Base-by-base conservation (phyloP, 2,113 vertebrate genomes). In the Leucosticte australis region DNA sequence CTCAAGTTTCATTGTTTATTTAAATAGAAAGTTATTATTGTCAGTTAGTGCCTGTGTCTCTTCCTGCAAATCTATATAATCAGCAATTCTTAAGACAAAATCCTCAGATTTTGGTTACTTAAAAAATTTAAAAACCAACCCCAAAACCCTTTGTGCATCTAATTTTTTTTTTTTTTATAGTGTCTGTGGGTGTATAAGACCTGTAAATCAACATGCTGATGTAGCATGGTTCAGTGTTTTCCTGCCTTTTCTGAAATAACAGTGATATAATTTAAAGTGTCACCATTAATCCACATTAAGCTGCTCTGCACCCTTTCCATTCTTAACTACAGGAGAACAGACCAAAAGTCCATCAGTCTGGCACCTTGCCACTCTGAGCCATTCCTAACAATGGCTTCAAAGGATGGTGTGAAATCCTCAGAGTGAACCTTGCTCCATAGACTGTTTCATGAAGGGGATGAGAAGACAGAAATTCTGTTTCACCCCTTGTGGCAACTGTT, bases 271-370 rank as follows among this genome's bases (percentile, higher is more conserved):
- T 86, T 90, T 89, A 83, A 90, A 92, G 22, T 86, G 75, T 64
- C 55, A 86, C 20, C 75, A 83, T 88, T 94, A 92, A 96, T 92
- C 71, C 57, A 89, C 22, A 42, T 83, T 88, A 88, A 77, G 47
- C 44, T 67, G 20, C 79, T 70, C 11, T 0, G 28, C 44, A 92
- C 44, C 79, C 60, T 95, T 81, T 94, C 85, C 63, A 46, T 96
- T 93, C 64, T 78, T 78, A 90, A 50, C 44, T 64, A 68, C 79
- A 83, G 14, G 2, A 78, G 52, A 94, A 64, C n/a, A 93, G 94
- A 94, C 68, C 60, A 89, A 39, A 92, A 95, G 88, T 94, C 84
- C 83, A 90, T 78, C 90, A 78, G 68, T 27, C 71, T 96, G 94
- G 93, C 92, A 92, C 39, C 33, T 95, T 95, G 93, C 92, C 92